Evolutionary conservation across 2,113 vertebrate genomes (phyloP).

Genomic region (Paramormyrops kingsleyae): DNA sequence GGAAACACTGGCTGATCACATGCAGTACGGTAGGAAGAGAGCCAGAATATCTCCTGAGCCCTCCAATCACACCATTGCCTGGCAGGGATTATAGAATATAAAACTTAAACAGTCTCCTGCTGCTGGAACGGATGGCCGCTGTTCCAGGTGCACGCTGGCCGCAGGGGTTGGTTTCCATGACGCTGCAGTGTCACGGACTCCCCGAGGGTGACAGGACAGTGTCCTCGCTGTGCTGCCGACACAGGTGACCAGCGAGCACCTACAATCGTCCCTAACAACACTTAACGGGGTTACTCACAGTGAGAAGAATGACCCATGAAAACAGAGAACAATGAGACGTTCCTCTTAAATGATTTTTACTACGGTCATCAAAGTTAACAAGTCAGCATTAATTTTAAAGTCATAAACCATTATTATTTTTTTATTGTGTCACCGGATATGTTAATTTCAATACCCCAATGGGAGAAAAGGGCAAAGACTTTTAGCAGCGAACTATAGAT

Average conservation of each 20-base stretch:
- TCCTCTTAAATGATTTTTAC: background rate
- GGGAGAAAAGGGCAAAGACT: background rate
- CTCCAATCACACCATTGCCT: background rate
- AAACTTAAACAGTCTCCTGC: background rate
- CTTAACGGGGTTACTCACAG: background rate
- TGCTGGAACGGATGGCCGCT: background rate
- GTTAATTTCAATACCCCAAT: background rate
- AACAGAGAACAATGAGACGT: background rate
- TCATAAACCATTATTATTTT: background rate
- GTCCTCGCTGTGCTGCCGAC: background rate
- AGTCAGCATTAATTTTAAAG: background rate
- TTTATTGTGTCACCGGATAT: background rate
- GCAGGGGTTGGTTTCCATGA: background rate
- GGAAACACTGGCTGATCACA: background rate
- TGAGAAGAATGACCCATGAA: background rate
- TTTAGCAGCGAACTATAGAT: background rate
- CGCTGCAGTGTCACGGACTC: background rate
- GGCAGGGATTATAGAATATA: background rate
- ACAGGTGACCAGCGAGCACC: background rate
- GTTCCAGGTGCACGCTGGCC: background rate
- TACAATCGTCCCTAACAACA: background rate
- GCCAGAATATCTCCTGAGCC: background rate
- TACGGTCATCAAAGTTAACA: background rate
- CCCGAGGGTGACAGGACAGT: background rate
- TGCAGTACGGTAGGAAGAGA: background rate